Evolutionary conservation across 2,797 vertebrate genomes (phyloP), one percentile per base, ranked within the genome.

Genomic region (Paratrypauchen microcephalus): DNA sequence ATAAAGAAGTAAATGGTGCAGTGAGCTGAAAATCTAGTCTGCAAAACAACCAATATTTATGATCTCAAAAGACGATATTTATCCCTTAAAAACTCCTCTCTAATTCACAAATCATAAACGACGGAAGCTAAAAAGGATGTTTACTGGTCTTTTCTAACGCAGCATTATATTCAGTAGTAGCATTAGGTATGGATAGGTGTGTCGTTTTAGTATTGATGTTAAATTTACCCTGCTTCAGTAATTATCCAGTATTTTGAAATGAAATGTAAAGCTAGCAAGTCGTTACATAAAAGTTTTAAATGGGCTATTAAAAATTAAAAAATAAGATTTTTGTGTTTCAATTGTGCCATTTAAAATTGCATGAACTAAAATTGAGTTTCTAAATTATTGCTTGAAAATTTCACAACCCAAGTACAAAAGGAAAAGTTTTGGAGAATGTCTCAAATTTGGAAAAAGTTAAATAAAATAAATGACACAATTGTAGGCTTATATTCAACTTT

Each of bases 1-100:
- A 70, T 73, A 74, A 80, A 65, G 64, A 5, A 32, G 39, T 74
- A 66, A 80, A 70, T 67, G 59, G 59, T 18, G 18, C 47, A 39
- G 18, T 67, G 21, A 73, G 67, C 56, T 39, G 36, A 52, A 24
- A 69, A 65, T 6, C 6, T 13, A n/a, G 5, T 47, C 28, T 39
- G 68, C 60, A 56, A 58, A 58, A 56, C 55, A 56, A 65, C n/a
- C n/a, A 3, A 23, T 23, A n/a, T 26, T 56, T 56, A 26, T 8
- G 0, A 16, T 28, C 55, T 57, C 23, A 39, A 26, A 39, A 41
- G 32, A 41, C 36, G 26, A 2, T 39, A 39, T 66, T 41, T 55
- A 24, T 56, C 18, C 50, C 6, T 66, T 54, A 54, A 54, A 23
- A 5, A 39, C 30, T 4, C 12, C 5, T n/a, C 15, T n/a, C 16